These are phyloP conservation scores for Apamea sordens DNA, from an alignment of 2,888 invertebrate species.

Conservation along the genomic window DNA sequence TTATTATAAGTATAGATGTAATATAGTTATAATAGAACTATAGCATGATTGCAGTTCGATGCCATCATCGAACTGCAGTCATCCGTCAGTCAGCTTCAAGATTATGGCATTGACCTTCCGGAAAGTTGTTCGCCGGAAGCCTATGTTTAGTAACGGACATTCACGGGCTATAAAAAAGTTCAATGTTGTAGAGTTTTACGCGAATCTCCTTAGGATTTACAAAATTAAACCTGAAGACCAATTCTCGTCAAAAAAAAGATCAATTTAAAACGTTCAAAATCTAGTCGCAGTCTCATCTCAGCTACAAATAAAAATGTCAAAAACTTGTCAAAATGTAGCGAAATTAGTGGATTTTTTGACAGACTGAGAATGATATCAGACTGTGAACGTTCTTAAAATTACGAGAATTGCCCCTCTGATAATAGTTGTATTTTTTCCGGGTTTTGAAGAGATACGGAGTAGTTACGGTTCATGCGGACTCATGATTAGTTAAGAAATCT, in stretches of 20 bases:
- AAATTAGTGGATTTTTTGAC: too few species aligned
- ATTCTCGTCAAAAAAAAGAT: too few species aligned
- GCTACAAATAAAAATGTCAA: too few species aligned
- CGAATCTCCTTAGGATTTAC: constrained; percentile 1
- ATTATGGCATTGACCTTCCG: constrained; percentile 51
- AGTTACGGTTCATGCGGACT: too few species aligned
- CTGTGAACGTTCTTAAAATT: too few species aligned
- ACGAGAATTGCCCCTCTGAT: not conserved
- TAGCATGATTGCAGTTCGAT: not conserved
- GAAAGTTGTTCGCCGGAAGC: constrained; percentile 23
- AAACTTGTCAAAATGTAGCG: too few species aligned
- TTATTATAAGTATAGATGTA: too few species aligned
- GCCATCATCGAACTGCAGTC: not conserved
- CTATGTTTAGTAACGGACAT: constrained; percentile 43
- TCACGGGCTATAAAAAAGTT: constrained; percentile 33
- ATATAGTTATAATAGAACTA: not conserved
- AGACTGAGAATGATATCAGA: too few species aligned
- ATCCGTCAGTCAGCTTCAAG: not conserved
- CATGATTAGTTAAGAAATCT: not conserved
- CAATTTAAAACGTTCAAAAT: too few species aligned
- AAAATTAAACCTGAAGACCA: not conserved
- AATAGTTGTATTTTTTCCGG: not conserved
- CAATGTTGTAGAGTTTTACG: constrained; percentile 4
- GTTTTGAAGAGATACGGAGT: not conserved
- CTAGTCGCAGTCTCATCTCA: too few species aligned